A percentile compares a stretch with the other conserved stretches of the same genome.
phyloP scores from a whole-genome alignment of 2,888 invertebrate species.

The Opisthograptis luteolata region DNA sequence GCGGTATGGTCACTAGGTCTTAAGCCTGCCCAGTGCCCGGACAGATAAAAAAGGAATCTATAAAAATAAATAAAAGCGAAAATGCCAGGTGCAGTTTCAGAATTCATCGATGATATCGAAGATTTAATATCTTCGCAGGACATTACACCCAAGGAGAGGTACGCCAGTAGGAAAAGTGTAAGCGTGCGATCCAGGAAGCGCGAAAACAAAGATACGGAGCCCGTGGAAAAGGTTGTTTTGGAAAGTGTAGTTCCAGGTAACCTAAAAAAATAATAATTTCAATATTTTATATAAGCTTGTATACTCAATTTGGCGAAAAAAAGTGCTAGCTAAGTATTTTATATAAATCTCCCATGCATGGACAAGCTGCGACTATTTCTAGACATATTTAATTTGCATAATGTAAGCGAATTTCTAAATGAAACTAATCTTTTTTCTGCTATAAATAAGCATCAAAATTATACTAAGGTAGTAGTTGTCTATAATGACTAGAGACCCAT shows the following conservation, averaged over 20 bases:
- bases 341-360: conserved; percentile 46
- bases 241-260: conserved; percentile 86
- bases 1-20: too few species aligned
- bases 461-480: too few species aligned
- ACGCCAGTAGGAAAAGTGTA: conserved; percentile 88
- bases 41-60: too few species aligned
- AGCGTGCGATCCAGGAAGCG: conserved; percentile 86
- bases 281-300: conserved; percentile 5
- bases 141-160: conserved; percentile 91
- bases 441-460: too few species aligned
- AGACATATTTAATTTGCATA: too few species aligned
- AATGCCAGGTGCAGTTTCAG: conserved; percentile 86
- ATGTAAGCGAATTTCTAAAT: too few species aligned
- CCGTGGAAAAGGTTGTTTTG: conserved; percentile 75
- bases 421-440: too few species aligned
- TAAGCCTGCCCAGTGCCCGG: too few species aligned
- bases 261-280: conserved; percentile 47
- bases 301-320: background rate
- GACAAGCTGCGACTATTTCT: too few species aligned
- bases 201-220: conserved; percentile 54
- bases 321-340: background rate
- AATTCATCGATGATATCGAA: conserved; percentile 93
- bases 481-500: too few species aligned
- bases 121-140: conserved; percentile 92
- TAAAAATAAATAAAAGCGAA: conserved; percentile 42